Evolutionary conservation across 2,888 invertebrate genomes (phyloP), one percentile per base, ranked within the genome.

Genomic region (Branchipolynoe longqiensis): DNA sequence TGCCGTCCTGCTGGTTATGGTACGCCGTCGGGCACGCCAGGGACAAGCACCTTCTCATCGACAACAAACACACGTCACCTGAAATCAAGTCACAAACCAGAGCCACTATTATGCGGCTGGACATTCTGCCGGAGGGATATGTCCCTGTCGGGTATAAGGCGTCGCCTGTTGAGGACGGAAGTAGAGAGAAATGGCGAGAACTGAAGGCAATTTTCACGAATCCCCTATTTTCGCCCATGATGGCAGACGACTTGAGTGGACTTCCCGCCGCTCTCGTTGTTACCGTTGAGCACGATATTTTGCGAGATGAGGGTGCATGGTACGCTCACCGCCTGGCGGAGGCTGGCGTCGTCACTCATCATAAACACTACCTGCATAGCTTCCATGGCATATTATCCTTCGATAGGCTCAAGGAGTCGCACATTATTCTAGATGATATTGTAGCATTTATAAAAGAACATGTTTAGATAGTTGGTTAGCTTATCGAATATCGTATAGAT

Each of bases 281-380:
- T 22, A 93, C 94, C n/a, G 92, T 93, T 48, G 92, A 94, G 81
- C 93, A 92, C 87, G 94, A 94, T 86, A 91, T 93, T 3, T 90
- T 93, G 18, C 88, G 94, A 8, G 94, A 94, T 87, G 94, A 94
- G 85, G 93, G 91, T 14, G 87, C 92, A 4, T 91, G 94, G 91
- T 94, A 93, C 86, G 92, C 92, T 0, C 88, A 91, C 56, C 88
- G 93, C 85, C 88, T 94, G 73, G 86, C 89, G 85, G 90, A 90
- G 40, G 89, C 87, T 22, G 90, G 90, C 0, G 91, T 92, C 8
- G 90, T 91, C 36, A 92, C 92, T 0, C 90, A 90, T 40, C 86
- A 56, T 12, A 56, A 90, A 6, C 89, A 90, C 83, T 91, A 92
- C 82, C 90, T 91, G 74, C 82, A 90, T 22, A 89, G 90, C 28